Conservation (phyloP, 2,797 vertebrate species). For the Iguana delicatissima region DNA sequence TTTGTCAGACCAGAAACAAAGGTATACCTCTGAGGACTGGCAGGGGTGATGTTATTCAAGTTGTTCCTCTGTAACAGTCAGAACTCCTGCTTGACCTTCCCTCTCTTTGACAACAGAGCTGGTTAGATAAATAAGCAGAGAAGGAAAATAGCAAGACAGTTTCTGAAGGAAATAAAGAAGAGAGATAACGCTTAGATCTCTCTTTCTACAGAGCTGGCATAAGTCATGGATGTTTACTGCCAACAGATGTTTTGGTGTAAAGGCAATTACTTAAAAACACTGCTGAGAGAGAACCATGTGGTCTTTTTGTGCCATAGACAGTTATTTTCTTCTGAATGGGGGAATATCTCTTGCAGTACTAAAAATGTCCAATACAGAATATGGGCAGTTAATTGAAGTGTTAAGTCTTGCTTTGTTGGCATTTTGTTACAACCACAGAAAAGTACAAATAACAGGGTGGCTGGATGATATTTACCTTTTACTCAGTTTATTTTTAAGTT, state of each 20-base stretch:
- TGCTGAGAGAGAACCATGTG: constrained; percentile 45
- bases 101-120: constrained; percentile 46
- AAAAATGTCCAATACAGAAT: constrained; percentile 51
- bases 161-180: constrained; percentile 24
- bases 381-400: constrained; percentile 56
- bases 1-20: constrained; percentile 71
- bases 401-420: constrained; percentile 34
- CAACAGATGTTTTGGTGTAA: constrained; percentile 66
- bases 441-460: neutral
- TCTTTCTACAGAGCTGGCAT: constrained; percentile 38
- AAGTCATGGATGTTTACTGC: constrained; percentile 56
- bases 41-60: constrained; percentile 41
- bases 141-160: constrained; percentile 29
- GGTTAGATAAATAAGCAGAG: constrained; percentile 48
- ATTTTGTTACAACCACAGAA: neutral
- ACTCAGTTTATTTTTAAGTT: constrained; percentile 28
- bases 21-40: constrained; percentile 58
- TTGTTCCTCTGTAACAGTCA: constrained; percentile 58
- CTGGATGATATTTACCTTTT: constrained; percentile 20
- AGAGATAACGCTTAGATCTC: constrained; percentile 32
- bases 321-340: constrained; percentile 59
- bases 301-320: constrained; percentile 63
- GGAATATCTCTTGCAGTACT: constrained; percentile 40
- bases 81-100: constrained; percentile 60
- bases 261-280: constrained; percentile 66